Base-by-base conservation (phyloP, 2,888 invertebrate species). In the Tribolium freemani region DNA sequence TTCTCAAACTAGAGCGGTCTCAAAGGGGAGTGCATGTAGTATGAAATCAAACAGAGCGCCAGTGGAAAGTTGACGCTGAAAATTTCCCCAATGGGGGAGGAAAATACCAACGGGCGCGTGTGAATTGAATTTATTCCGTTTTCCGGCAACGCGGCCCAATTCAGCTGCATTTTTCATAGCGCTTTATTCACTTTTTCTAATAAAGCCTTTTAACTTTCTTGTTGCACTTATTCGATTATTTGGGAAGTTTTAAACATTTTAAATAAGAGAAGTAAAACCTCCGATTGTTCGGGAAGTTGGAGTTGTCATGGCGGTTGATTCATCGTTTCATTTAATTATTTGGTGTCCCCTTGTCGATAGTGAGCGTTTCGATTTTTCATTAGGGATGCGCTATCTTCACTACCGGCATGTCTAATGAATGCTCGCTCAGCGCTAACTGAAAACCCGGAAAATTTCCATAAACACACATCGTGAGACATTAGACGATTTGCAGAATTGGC, bases 351-450 rank as follows among this genome's bases (percentile, higher is more conserved):
- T 50, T 50, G 50, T 63, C 63, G 50, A 63, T 63, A 38, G 73
- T 71, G 61, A 67, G 69, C 74, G 75, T 77, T 79, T 79, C 77
- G 78, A 78, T 78, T 79, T 79, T 78, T 78, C 78, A 79, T 79
- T 78, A 79, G 74, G 73, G 74, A 45, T 44, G 70, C 56, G 61
- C 60, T 76, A 74, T 76, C 76, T 72, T 71, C 68, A 72, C 69
- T 74, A 54, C 67, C 60, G 58, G 72, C 66, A 44, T 53, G 20
- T 31, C 54, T 53, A 68, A 68, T 54, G 54, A 31, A 10, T 66
- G 66, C 66, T 53, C 54, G 54, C 11, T 68, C 68, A 54, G 66
- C 66, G 30, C 54, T 66, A 63, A 50, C 26, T 63, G 63, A 63
- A 63, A 63, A 63, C 63, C 31, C 31, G 31, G 26, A 48, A 46